Percentiles rank a stretch among this genome's conserved stretches.
These are phyloP conservation scores for Protonemura montana DNA, from an alignment of 2,888 invertebrate genomes.

Conservation along the genomic window DNA sequence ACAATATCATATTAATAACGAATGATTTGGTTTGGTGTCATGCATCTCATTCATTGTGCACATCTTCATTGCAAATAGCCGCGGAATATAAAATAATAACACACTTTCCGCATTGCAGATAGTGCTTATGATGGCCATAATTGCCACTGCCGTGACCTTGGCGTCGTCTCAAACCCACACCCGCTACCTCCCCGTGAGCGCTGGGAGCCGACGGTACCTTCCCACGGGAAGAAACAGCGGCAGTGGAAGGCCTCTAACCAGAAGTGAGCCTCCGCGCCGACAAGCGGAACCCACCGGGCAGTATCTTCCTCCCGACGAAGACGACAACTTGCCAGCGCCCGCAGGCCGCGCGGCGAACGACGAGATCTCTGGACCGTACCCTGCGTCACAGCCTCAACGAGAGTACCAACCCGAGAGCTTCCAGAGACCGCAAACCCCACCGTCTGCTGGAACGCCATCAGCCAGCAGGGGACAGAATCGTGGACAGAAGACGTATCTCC, in stretches of 20 bases:
- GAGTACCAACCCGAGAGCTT: slow-evolving; percentile 23
- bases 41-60: too few species aligned
- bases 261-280: not conserved
- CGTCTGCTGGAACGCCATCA: not conserved
- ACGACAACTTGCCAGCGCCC: not conserved
- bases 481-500: slow-evolving; percentile 22
- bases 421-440: not conserved
- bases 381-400: not conserved
- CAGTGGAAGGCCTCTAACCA: not conserved
- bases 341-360: not conserved
- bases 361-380: not conserved
- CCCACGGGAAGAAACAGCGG: not conserved
- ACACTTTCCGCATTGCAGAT: not conserved
- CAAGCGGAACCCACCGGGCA: not conserved
- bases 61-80: too few species aligned
- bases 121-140: not conserved
- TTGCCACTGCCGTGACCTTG: not conserved
- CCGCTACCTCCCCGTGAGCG: not conserved
- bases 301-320: not conserved
- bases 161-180: not conserved
- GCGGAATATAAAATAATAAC: not conserved
- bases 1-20: too few species aligned
- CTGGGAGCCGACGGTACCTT: slow-evolving; percentile 10
- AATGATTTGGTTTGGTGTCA: too few species aligned
- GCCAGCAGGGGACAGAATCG: not conserved